A percentile compares a stretch with the other conserved stretches of the same genome.
phyloP scores from a whole-genome alignment of 2,797 vertebrate species.

The Crenuchus spilurus region DNA sequence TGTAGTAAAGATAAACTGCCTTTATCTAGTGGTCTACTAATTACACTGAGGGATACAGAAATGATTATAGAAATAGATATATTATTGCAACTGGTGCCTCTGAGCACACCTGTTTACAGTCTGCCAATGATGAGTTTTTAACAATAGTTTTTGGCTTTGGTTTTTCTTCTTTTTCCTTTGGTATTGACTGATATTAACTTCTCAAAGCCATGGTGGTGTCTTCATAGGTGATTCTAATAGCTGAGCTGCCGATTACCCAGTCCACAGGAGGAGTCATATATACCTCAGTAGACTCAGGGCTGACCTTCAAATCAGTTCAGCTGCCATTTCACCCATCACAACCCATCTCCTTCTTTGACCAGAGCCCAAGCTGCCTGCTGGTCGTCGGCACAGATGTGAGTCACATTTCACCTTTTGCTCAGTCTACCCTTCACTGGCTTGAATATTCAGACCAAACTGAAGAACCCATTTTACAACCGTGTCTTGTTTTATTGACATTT shows the following conservation, averaged over 20 bases:
- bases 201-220: neutral
- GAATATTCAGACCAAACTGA: neutral
- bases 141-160: neutral
- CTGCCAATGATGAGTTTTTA: neutral
- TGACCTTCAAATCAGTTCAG: conserved; percentile 74
- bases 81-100: no score
- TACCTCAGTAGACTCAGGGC: conserved; percentile 77
- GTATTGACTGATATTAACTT: neutral
- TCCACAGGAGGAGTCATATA: conserved; percentile 75
- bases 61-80: no score
- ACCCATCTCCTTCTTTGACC: conserved; percentile 78
- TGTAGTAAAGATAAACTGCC: neutral
- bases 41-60: no score
- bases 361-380: conserved; percentile 74
- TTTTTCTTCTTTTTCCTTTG: neutral
- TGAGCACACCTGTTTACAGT: no score
- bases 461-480: no score
- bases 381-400: conserved; percentile 80
- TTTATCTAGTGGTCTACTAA: no score
- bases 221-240: conserved; percentile 78
- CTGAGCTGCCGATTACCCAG: conserved; percentile 68
- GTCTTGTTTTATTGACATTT: no score
- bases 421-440: neutral
- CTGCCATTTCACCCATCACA: conserved; percentile 79
- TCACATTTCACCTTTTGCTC: neutral